Evolutionary conservation across 2,797 vertebrate species (phyloP), one percentile per base, ranked within the genome.

Genomic region (Dallia pectoralis): DNA sequence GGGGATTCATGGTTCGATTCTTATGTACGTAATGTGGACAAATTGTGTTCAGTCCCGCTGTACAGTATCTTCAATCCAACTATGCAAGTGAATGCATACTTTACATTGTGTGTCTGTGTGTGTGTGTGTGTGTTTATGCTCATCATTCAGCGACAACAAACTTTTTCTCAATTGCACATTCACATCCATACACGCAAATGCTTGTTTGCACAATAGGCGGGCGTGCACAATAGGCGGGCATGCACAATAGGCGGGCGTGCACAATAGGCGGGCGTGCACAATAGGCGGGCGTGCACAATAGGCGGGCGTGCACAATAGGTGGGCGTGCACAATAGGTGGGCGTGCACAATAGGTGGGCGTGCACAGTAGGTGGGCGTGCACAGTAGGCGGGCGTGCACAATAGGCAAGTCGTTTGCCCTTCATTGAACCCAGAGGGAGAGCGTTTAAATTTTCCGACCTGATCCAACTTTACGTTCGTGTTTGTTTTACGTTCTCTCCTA

Each of bases 11-110:
- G 83, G 79, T 81, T 84, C 81, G 77, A 81, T 80, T 81, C 88
- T 59, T 82, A 87, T 82, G 83, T 69, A 74, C 76, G 88, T 84
- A 85, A 84, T 79, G 78, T 87, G 86, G 84, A 85, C 79, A 82
- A 85, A 85, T 88, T 82, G 79, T 79, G 74, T 85, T 62, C 84
- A 79, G 76, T 74, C 76, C 67, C 82, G 2, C 32, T 63, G 30
- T 16, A 63, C 40, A 44, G 40, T 11, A 44, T 44, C 12, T 44
- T 12, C 11, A 12, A 44, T 12, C 1, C 40, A 44, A 14, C 53
- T 22, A n/a, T 83, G 86, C 89, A 87, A 79, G 40, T 44, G 40
- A 14, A 14, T 12, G 14, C 40, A 12, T 44, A 44, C 36, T 40
- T 40, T 40, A 40, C 40, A 44, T 12, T 12, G 9, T 44, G 40